Base-by-base conservation (phyloP, 2,797 vertebrate species). In the Botia almorhae region DNA sequence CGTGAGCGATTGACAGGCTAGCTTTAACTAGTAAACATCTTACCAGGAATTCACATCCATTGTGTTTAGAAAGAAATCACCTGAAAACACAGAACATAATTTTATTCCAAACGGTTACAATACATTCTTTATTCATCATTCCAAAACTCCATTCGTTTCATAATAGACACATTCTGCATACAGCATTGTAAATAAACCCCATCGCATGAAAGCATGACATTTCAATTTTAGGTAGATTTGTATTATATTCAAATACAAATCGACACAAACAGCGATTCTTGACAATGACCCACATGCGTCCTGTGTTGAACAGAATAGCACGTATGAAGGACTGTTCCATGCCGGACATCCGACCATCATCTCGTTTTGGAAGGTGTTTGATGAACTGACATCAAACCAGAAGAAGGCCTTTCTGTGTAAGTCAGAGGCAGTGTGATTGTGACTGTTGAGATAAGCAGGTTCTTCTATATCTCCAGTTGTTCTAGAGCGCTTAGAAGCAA, bases 351-450 rank as follows among this genome's bases (percentile, higher is more conserved):
- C 2, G 81, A 91, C 85, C 53, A 89, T 94, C 79, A 72, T 83
- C 70, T 85, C 82, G 61, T 94, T 94, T 88, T 95, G 94, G 94
- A n/a, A 46, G 5, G 87, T 91, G 50, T 94, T 94, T 88, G 78
- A 84, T 7, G 26, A 87, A 12, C 87, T 93, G 60, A 74, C 87
- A 46, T 87, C 90, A 82, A 79, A 92, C 72, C 82, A 90, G 65
- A 94, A 94, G 87, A 93, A 86, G 65, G 76, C 67, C 60, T 93
- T 95, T 86, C 85, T 95, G 19, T 90, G 93, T 94, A 88, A 91
- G 85, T 1, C 75, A 39, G 82, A 14, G 12, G 33, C 33, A 36
- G 33, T 36, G 3, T 36, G 3, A 7, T 36, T 36, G 33, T 39
- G 36, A 7, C 36, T 39, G 1, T 39, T 39, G 7, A 39, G 36